Conservation (phyloP, 2,797 vertebrate genomes). For the Coranthus polyacanthus region DNA sequence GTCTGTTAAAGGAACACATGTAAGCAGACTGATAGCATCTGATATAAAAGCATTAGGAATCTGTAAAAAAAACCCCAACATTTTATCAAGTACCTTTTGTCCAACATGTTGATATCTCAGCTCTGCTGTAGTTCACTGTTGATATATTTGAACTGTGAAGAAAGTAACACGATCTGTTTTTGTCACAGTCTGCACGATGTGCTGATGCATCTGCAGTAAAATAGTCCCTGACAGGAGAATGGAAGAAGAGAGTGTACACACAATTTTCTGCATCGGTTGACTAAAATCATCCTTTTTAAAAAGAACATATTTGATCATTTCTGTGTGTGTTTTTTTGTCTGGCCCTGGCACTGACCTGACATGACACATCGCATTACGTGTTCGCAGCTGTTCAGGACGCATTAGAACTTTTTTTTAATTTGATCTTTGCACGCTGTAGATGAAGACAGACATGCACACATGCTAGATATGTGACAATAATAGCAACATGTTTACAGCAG, state of each 20-base stretch:
- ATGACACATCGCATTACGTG: constrained; percentile 26
- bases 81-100: constrained; percentile 17
- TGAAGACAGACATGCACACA: background rate
- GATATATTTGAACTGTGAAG: too few relatives aligned
- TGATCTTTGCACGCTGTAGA: background rate
- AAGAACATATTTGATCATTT: background rate
- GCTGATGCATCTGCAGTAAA: constrained; percentile 15
- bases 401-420: constrained; percentile 16
- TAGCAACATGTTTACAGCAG: constrained; percentile 8
- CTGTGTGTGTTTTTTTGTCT: background rate
- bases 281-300: background rate
- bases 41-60: too few relatives aligned
- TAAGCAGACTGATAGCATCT: constrained; percentile 6
- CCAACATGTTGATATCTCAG: constrained; percentile 40
- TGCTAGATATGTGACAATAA: constrained; percentile 1
- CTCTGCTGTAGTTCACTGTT: too few relatives aligned
- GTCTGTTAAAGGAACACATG: background rate
- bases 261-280: background rate
- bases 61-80: too few relatives aligned
- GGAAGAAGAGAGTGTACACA: background rate
- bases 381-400: constrained; percentile 20
- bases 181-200: too few relatives aligned
- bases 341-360: background rate
- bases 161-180: too few relatives aligned
- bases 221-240: background rate